A percentile compares a stretch with the other conserved stretches of the same genome.
Evolutionary conservation across 2,797 vertebrate genomes (phyloP).

Genomic region (Choloepus didactylus): DNA sequence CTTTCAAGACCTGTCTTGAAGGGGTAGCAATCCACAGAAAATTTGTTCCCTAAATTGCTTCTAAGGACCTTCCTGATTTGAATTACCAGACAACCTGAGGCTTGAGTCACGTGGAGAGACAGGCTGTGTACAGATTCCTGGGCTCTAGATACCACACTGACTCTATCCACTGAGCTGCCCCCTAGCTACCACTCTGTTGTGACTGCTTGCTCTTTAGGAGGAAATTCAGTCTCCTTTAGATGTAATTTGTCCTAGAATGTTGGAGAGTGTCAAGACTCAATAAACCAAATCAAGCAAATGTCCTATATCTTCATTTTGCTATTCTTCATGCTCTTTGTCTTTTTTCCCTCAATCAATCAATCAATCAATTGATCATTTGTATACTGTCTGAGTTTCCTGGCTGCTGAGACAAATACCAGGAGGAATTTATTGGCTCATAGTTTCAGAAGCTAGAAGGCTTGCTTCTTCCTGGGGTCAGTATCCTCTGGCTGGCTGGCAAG

Average conservation of each 20-base stretch:
- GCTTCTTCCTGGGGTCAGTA: too few relatives aligned
- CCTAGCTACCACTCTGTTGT: background rate
- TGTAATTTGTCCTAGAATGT: background rate
- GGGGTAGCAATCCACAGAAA: background rate
- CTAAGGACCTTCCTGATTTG: background rate
- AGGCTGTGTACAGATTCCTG: background rate
- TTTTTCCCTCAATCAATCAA: too few relatives aligned
- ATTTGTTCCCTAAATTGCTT: background rate
- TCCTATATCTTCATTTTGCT: background rate
- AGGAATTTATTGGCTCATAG: too few relatives aligned
- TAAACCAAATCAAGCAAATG: background rate
- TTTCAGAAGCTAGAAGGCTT: too few relatives aligned
- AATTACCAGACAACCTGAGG: background rate
- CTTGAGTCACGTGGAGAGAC: background rate
- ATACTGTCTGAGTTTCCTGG: too few relatives aligned
- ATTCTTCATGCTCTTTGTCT: too few relatives aligned
- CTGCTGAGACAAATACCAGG: too few relatives aligned
- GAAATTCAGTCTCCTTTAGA: background rate
- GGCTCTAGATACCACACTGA: background rate
- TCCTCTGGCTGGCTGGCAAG: too few relatives aligned
- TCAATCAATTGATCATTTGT: too few relatives aligned
- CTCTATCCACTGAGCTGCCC: background rate
- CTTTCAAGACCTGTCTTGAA: background rate
- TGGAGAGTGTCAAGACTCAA: background rate
- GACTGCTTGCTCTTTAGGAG: background rate